These are phyloP conservation scores for Acyrthosiphon pisum DNA, from an alignment of 1,140 invertebrate genomes.

Conservation along the genomic window DNA sequence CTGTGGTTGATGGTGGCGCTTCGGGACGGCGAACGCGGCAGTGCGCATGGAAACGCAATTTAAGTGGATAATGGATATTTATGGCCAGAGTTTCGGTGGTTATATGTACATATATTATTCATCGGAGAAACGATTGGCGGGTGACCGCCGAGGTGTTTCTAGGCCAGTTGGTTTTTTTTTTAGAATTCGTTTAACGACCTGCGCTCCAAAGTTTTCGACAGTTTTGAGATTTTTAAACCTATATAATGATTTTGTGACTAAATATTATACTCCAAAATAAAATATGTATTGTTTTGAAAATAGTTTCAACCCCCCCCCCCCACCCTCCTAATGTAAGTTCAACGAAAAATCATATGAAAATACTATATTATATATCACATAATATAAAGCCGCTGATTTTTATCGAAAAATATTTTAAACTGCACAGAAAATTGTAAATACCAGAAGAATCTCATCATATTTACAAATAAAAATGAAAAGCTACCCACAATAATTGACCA, in stretches of 20 bases:
- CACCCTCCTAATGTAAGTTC: rapidly evolving
- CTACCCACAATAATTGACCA: neutral
- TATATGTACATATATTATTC: constrained; percentile 41
- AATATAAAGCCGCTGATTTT: neutral
- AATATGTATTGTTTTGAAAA: neutral
- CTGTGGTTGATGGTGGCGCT: neutral
- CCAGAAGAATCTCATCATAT: too few species aligned
- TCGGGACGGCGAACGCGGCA: neutral
- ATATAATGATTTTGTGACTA: neutral
- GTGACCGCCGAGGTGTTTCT: neutral
- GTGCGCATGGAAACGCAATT: constrained; percentile 9
- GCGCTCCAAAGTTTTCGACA: neutral
- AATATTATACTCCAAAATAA: neutral
- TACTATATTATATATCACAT: too few species aligned
- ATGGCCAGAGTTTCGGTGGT: constrained; percentile 7
- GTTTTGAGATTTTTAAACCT: neutral
- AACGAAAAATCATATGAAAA: neutral
- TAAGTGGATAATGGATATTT: constrained; percentile 50
- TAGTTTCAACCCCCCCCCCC: too few species aligned
- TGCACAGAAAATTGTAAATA: neutral
- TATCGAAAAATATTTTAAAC: neutral
- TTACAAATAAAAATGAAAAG: neutral
- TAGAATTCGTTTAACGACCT: neutral
- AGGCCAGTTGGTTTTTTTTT: neutral
- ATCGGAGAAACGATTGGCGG: constrained; percentile 12